Evolutionary conservation across 2,888 invertebrate species (phyloP).

Genomic region (Leucoma salicis): DNA sequence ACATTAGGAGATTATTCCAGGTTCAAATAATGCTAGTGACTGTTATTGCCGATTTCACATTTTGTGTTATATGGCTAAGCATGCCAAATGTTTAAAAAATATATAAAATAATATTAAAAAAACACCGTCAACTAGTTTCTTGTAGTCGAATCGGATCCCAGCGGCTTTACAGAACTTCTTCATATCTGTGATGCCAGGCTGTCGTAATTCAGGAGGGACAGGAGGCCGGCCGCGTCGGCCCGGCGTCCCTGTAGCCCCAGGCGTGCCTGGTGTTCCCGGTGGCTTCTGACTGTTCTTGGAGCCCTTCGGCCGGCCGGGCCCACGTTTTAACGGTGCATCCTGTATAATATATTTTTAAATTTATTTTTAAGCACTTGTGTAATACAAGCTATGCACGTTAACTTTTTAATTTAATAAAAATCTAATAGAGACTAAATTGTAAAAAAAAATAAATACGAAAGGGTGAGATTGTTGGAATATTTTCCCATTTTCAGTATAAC

Average conservation of each 20-base stretch:
- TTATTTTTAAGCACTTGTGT: too few species aligned
- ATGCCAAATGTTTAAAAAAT: too few species aligned
- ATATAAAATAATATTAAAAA: background rate
- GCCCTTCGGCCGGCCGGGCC: constrained; percentile 72
- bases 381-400: too few species aligned
- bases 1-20: too few species aligned
- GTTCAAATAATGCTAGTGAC: too few species aligned
- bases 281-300: constrained; percentile 53
- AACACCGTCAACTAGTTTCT: constrained; percentile 76
- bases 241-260: constrained; percentile 23
- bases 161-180: constrained; percentile 79
- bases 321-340: constrained; percentile 64
- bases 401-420: too few species aligned
- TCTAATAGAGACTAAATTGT: too few species aligned
- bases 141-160: constrained; percentile 75
- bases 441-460: too few species aligned
- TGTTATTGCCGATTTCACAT: too few species aligned
- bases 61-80: too few species aligned
- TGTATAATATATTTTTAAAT: constrained; percentile 17
- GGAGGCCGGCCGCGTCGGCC: constrained; percentile 68
- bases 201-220: constrained; percentile 68
- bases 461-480: too few species aligned
- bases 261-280: constrained; percentile 7
- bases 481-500: too few species aligned
- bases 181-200: constrained; percentile 77